Conservation (phyloP, 2,888 invertebrate species). For the Calameuta pallipes region DNA sequence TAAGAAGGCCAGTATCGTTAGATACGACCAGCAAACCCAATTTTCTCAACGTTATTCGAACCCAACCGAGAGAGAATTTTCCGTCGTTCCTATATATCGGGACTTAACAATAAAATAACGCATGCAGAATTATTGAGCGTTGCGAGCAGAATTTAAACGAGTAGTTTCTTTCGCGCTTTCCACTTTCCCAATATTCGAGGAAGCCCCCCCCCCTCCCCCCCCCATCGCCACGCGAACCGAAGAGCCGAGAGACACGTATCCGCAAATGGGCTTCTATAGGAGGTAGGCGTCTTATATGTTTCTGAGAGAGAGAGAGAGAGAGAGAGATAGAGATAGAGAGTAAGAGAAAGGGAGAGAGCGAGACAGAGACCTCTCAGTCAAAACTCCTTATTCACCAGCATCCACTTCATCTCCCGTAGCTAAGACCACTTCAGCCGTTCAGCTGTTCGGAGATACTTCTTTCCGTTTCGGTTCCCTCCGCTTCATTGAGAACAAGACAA, state of each 20-base stretch:
- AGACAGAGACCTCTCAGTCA: neutral
- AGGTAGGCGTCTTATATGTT: neutral
- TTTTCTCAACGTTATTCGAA: constrained; percentile 28
- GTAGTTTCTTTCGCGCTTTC: constrained; percentile 15
- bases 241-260: neutral
- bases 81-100: constrained; percentile 22
- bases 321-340: too few relatives aligned
- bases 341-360: neutral
- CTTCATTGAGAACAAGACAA: neutral
- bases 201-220: too few relatives aligned
- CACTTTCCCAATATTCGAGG: neutral
- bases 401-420: neutral
- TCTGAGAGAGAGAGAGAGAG: too few relatives aligned
- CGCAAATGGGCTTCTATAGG: neutral
- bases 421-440: neutral
- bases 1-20: constrained; percentile 25
- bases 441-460: neutral
- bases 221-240: neutral
- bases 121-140: constrained; percentile 37
- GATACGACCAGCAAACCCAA: constrained; percentile 36
- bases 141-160: constrained; percentile 35
- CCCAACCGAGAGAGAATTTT: constrained; percentile 17
- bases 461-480: neutral
- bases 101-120: constrained; percentile 36
- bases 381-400: neutral